These are phyloP conservation scores for Ibidorhyncha struthersii DNA, from an alignment of 2,113 vertebrate genomes.

Conservation along the genomic window DNA sequence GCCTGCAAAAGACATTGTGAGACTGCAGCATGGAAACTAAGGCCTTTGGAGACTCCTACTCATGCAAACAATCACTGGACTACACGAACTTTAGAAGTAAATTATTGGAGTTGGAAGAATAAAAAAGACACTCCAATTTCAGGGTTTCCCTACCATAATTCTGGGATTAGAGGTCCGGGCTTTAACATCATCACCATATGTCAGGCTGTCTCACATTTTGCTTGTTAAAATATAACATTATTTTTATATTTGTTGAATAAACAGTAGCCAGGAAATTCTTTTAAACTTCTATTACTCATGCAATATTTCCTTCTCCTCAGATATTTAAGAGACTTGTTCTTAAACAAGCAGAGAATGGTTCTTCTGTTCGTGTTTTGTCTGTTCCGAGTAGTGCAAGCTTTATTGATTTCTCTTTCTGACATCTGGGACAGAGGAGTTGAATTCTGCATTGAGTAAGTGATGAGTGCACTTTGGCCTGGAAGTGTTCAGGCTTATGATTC, in stretches of 20 bases:
- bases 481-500: neutral
- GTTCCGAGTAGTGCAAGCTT: neutral
- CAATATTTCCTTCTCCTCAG: conserved; percentile 42
- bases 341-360: conserved; percentile 23
- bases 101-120: conserved; percentile 52
- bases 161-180: neutral
- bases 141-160: conserved; percentile 44
- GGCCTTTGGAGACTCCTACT: conserved; percentile 36
- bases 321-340: conserved; percentile 7
- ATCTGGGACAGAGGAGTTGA: neutral
- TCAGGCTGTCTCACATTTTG: conserved; percentile 31
- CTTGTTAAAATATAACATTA: conserved; percentile 33
- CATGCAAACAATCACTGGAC: conserved; percentile 41
- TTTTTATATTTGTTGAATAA: conserved; percentile 60
- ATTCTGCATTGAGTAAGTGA: neutral
- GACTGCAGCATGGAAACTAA: conserved; percentile 25
- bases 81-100: conserved; percentile 27
- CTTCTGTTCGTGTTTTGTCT: conserved; percentile 40
- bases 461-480: neutral
- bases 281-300: conserved; percentile 44
- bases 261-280: conserved; percentile 68
- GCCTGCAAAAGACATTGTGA: conserved; percentile 55
- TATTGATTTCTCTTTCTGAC: conserved; percentile 16
- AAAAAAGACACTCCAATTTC: conserved; percentile 30
- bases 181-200: conserved; percentile 60